Evolutionary conservation across 2,888 invertebrate species (phyloP).

Genomic region (Dryobota labecula): DNA sequence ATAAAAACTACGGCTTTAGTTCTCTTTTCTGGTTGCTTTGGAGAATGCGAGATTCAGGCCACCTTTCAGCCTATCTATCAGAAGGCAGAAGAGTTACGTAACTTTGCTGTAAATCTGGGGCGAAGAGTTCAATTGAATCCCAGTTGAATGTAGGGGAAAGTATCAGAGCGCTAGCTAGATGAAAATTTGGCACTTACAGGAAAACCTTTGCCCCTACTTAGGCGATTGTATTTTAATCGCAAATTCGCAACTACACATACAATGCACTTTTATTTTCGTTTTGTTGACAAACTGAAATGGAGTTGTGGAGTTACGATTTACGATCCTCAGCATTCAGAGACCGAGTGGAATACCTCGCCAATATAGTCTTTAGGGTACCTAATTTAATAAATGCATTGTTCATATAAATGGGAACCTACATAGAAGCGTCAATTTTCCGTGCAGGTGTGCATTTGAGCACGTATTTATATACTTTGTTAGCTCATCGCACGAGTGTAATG

Average conservation of each 20-base stretch:
- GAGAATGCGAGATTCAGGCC: background rate
- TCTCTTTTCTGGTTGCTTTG: background rate
- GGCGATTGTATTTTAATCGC: conserved; percentile 8
- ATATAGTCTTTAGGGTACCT: background rate
- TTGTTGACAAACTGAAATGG: background rate
- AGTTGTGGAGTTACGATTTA: background rate
- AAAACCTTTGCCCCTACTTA: background rate
- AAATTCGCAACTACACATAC: background rate
- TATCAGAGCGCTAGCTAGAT: background rate
- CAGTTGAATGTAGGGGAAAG: background rate
- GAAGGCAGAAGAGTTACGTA: no score
- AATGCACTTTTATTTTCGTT: conserved; percentile 13
- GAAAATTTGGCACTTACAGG: conserved; percentile 1
- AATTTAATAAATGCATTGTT: conserved; percentile 8
- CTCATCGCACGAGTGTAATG: conserved; percentile 57
- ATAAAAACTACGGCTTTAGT: background rate
- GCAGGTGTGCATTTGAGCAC: conserved; percentile 39
- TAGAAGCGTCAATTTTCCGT: conserved; percentile 35
- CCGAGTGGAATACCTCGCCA: background rate
- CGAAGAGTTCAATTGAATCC: conserved; percentile 1
- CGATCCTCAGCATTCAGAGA: background rate
- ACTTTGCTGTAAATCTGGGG: background rate
- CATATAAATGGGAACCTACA: conserved; percentile 27
- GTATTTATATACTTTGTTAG: conserved; percentile 60
- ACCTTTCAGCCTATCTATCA: background rate